Evolutionary conservation across 2,888 invertebrate species (phyloP), one percentile per base, ranked within the genome.

Genomic region (Molanna angustata): DNA sequence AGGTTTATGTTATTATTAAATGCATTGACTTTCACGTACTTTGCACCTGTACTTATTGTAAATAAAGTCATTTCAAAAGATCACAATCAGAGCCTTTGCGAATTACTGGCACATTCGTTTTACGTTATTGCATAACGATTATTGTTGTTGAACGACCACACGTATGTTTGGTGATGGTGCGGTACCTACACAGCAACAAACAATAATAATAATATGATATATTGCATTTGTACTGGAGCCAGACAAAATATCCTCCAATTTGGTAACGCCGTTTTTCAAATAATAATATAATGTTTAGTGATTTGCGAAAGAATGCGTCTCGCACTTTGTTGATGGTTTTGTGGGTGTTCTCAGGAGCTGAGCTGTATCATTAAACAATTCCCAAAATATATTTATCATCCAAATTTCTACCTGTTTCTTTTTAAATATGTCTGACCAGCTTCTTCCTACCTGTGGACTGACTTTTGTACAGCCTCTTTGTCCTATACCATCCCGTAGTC

Each of bases 331-430:
- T 37, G 35, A 21, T 37, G 47, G 47, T 35, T 39, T 27, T 27
- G 27, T 11, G 27, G 27, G 27, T 7, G 4, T 11, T 27, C 27
- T 40, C 33, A 32, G 49, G 21, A 21, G 37, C 43, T 35, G 42
- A 27, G 22, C 50, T 33, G 32, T 37, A 48, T 48, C 52, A 48
- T 52, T 52, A 42, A 42, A 35, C 48, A 43, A 42, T 52, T 52
- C 46, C 43, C 17, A 41, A 33, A 52, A 18, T 39, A 21, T 49
- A 53, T 53, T 53, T 53, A 53, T 53, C 53, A 53, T 53, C 48
- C 48, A 53, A 49, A 44, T 52, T 47, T 49, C 49, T 53, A 53
- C 53, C 53, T 53, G 53, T 52, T 35, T 22, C 18, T 22, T 49
- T 49, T 49, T 49, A 53, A 49, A 53, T 52, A 42, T n/a, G 22